Conservation (phyloP, 2,888 invertebrate genomes). For the Schizotus pectinicornis region DNA sequence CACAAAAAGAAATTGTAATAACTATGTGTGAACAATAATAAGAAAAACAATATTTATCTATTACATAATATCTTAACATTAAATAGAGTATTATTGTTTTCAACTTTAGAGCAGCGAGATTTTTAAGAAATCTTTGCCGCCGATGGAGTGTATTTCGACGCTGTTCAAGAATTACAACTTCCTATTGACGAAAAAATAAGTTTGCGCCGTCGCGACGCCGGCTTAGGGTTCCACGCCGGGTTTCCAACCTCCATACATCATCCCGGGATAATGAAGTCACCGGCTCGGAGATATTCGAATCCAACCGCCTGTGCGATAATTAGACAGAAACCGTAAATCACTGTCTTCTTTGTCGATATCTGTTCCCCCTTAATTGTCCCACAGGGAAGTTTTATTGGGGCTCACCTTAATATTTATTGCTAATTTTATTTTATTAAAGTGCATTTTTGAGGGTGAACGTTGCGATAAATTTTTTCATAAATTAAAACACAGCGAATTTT, state of each 20-base stretch:
- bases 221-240: slow-evolving; percentile 14
- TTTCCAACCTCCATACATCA: slow-evolving; percentile 8
- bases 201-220: slow-evolving; percentile 16
- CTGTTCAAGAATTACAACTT: too few species aligned
- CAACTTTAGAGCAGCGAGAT: too few species aligned
- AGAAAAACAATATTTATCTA: too few species aligned
- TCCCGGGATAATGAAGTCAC: slow-evolving; percentile 19
- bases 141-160: too few species aligned
- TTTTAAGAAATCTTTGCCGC: too few species aligned
- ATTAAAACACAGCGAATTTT: too few species aligned
- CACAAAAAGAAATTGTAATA: too few species aligned
- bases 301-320: slow-evolving; percentile 21
- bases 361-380: slow-evolving; percentile 16
- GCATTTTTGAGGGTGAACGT: background rate
- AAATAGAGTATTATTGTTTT: too few species aligned
- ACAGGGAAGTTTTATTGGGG: background rate
- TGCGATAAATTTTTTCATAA: too few species aligned
- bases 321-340: slow-evolving; percentile 26
- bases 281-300: slow-evolving; percentile 20
- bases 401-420: slow-evolving; percentile 13
- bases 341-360: slow-evolving; percentile 17
- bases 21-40: too few species aligned
- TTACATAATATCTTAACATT: too few species aligned
- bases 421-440: slow-evolving; percentile 14
- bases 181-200: slow-evolving; percentile 17